Conservation (phyloP, 2,797 vertebrate species). For the Spinus olivaceus region DNA sequence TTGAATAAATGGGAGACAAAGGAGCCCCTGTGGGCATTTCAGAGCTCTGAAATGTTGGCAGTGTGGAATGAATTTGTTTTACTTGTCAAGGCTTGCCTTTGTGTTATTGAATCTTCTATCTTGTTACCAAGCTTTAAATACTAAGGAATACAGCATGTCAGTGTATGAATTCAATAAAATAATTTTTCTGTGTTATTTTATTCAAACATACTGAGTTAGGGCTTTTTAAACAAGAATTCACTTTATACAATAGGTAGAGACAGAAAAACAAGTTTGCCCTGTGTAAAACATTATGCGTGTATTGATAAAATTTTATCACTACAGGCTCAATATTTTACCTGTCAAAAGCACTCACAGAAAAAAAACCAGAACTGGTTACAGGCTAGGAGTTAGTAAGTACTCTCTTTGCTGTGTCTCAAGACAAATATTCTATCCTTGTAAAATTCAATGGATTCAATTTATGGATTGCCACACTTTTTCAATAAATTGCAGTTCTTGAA, state of each 20-base stretch:
- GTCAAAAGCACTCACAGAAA: neutral
- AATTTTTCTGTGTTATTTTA: neutral
- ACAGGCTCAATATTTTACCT: neutral
- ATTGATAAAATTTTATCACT: neutral
- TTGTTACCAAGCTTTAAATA: neutral
- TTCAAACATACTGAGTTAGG: neutral
- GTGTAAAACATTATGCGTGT: neutral
- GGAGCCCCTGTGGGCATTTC: neutral
- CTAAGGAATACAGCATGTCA: neutral
- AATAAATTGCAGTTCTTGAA: neutral
- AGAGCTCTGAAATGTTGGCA: neutral
- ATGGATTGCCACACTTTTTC: neutral
- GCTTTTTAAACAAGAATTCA: neutral
- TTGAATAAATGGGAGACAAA: neutral
- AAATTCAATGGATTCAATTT: neutral
- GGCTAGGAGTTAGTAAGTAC: neutral
- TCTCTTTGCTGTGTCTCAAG: neutral
- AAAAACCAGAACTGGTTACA: neutral
- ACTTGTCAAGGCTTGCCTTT: neutral
- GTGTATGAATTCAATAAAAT: neutral
- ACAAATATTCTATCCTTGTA: neutral
- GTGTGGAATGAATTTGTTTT: neutral
- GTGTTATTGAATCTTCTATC: neutral
- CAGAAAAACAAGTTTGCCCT: neutral
- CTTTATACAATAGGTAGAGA: neutral